Evolutionary conservation across 2,888 invertebrate genomes (phyloP), one percentile per base, ranked within the genome.

Genomic region (Perithous albicinctus): DNA sequence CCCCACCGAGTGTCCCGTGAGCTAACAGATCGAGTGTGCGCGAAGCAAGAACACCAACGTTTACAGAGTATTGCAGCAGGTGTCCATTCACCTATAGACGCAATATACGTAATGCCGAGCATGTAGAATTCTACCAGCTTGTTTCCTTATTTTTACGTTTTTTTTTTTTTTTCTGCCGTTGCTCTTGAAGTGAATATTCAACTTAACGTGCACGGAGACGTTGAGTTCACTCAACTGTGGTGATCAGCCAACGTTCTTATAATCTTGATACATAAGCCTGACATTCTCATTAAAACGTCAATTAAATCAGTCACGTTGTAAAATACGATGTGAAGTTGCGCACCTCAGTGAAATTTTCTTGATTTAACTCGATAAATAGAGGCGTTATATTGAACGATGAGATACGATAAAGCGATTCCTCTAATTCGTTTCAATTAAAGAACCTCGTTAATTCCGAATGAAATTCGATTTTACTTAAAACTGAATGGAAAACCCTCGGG

Each of bases 271-370:
- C 18, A 66, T 48, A n/a, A n/a, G 2, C 8, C 5, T 10, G 20
- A 48, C 12, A 35, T 18, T 18, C 26, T 66, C 48, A 35, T 51
- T 67, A 67, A 67, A 67, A 3, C 67, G 48, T 51, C 20, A 23
- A 67, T 35, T 67, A 51, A n/a, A 51, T 51, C 32, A 20, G n/a
- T 48, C 48, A 32, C 46, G 12, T 32, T 20, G 35, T 51, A 20
- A 15, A 20, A 51, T 12, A 67, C 15, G 32, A 48, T 67, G 35
- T 1, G 20, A 67, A 48, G n/a, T 20, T 41, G n/a, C 2, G 8
- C 18, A 20, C 48, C 35, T 35, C 12, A 12, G 10, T 32, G 32
- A 18, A 48, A 32, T 54, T 54, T 26, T 1, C 1, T 29, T 29
- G 6, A 29, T 56, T 15, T 15, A 29, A 4, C 7, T n/a, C n/a